Evolutionary conservation across 2,888 invertebrate genomes (phyloP).

Genomic region (Atrina japonica): DNA sequence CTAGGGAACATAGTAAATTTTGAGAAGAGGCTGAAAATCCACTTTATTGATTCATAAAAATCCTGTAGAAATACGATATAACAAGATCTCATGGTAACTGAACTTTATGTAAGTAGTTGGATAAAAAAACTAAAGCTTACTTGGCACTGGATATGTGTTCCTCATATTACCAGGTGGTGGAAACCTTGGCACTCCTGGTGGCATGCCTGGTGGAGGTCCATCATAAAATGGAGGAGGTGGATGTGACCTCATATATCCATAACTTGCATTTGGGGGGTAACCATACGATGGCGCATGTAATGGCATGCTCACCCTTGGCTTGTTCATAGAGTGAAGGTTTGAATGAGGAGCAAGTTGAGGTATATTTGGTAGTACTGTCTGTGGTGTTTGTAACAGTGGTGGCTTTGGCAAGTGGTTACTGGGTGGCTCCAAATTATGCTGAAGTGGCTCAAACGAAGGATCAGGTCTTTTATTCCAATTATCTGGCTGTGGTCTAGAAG

Average conservation of each 20-base stretch:
- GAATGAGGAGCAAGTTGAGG: slow-evolving; percentile 10
- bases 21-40: too few species aligned
- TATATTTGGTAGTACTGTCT: slow-evolving; percentile 3
- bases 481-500: slow-evolving; percentile 13
- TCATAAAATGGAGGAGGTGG: slow-evolving; percentile 20
- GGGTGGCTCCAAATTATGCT: background rate
- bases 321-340: slow-evolving; percentile 16
- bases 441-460: background rate
- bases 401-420: slow-evolving; percentile 1
- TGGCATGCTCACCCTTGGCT: background rate
- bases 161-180: slow-evolving; percentile 9
- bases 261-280: background rate
- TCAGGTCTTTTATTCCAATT: background rate
- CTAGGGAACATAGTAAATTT: too few species aligned
- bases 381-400: slow-evolving; percentile 30
- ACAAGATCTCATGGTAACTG: too few species aligned
- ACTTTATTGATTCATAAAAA: too few species aligned
- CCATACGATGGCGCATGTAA: background rate
- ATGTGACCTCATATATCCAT: background rate
- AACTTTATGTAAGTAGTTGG: too few species aligned
- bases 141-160: slow-evolving; percentile 6
- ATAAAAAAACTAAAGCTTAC: too few species aligned
- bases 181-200: background rate
- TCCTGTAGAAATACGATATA: too few species aligned
- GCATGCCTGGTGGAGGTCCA: slow-evolving; percentile 12